These are phyloP conservation scores for Thereva unica DNA, from an alignment of 2,888 invertebrate genomes.

Conservation along the genomic window DNA sequence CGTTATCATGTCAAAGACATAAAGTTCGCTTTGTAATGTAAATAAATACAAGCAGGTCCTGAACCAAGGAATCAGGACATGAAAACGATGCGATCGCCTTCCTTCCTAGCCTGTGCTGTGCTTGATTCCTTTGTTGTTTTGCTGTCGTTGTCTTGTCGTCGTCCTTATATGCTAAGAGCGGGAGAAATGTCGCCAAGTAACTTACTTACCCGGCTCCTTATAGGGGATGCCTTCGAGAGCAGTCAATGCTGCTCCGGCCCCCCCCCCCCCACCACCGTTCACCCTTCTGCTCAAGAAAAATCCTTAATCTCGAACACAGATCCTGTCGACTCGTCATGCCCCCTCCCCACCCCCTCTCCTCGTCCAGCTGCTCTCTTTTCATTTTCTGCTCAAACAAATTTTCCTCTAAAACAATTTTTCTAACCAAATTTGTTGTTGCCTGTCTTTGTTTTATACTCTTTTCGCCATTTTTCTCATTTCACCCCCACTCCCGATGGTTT, in stretches of 20 bases:
- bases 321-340: slow-evolving; percentile 19
- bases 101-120: slow-evolving; percentile 7
- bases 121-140: neutral
- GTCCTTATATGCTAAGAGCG: slow-evolving; percentile 24
- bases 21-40: slow-evolving; percentile 43
- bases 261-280: neutral
- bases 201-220: neutral
- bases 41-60: slow-evolving; percentile 24
- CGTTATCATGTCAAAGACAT: slow-evolving; percentile 43
- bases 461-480: slow-evolving; percentile 19
- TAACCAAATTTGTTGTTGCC: slow-evolving; percentile 35
- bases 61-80: slow-evolving; percentile 23
- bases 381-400: slow-evolving; percentile 37
- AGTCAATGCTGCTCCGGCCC: neutral
- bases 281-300: too few species aligned
- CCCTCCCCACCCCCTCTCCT: neutral
- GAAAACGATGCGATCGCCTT: slow-evolving; percentile 17
- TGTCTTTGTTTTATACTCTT: slow-evolving; percentile 15
- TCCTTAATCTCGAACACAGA: neutral
- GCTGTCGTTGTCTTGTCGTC: slow-evolving; percentile 21
- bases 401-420: slow-evolving; percentile 40
- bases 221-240: too few species aligned
- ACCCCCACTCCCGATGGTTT: slow-evolving; percentile 11
- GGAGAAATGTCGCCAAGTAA: slow-evolving; percentile 24
- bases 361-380: slow-evolving; percentile 6